phyloP scores from a whole-genome alignment of 2,113 vertebrate genomes.

The Microtus ochrogaster region DNA sequence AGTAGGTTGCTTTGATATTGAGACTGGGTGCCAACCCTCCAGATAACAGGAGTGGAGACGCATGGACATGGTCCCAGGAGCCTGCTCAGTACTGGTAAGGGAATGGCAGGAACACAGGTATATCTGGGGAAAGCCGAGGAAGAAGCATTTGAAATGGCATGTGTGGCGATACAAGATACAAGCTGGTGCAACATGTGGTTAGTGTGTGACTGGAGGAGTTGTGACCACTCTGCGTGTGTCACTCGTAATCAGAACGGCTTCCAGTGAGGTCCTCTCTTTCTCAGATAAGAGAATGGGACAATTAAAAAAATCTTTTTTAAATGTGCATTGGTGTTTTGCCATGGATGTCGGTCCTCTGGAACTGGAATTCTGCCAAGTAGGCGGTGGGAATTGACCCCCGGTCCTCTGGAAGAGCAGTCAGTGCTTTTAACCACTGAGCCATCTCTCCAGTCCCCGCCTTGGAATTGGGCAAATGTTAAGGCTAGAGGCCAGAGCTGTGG shows the following conservation, averaged over 20 bases:
- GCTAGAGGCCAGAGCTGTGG: background rate
- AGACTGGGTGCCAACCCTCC: background rate
- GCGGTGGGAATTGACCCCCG: no score
- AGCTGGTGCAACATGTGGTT: background rate
- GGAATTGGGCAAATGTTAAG: background rate
- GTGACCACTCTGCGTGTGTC: background rate
- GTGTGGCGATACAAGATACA: background rate
- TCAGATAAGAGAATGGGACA: background rate
- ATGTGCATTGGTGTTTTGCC: no score
- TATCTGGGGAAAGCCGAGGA: background rate
- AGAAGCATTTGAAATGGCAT: background rate
- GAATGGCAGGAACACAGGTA: background rate
- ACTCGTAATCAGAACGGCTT: background rate
- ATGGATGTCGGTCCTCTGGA: no score
- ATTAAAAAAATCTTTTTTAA: background rate
- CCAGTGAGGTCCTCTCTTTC: background rate
- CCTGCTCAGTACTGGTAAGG: background rate
- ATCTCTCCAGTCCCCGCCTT: no score
- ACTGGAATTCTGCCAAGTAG: no score
- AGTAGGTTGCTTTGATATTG: background rate
- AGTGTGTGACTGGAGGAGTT: fast-evolving
- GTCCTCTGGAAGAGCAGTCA: no score
- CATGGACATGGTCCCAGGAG: no score
- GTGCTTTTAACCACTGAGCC: no score
- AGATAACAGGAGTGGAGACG: background rate